These are phyloP conservation scores for Panurus biarmicus DNA, from an alignment of 2,113 vertebrate genomes.

Conservation along the genomic window DNA sequence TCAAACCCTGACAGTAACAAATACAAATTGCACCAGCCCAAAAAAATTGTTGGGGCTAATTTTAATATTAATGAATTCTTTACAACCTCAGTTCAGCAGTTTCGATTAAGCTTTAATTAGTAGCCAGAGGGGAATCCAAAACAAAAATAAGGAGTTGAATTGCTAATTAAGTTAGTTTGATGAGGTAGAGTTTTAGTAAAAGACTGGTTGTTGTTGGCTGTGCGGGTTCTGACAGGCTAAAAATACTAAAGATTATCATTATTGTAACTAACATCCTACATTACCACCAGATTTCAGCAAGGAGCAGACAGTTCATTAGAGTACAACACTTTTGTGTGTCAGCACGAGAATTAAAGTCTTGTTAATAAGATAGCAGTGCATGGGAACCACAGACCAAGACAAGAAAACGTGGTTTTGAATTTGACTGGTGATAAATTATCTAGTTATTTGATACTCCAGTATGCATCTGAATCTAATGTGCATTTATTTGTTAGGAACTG, in stretches of 20 bases:
- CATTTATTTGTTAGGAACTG: conserved; percentile 20
- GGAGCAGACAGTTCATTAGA: conserved; percentile 74
- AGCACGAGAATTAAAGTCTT: conserved; percentile 68
- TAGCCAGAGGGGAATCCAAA: conserved; percentile 99
- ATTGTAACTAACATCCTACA: conserved; percentile 72
- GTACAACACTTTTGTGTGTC: conserved; percentile 68
- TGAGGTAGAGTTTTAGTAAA: conserved; percentile 87
- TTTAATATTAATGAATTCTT: conserved; percentile 99
- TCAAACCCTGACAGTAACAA: conserved; percentile 84
- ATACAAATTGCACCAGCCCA: conserved; percentile 84
- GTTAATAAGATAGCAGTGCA: conserved; percentile 67
- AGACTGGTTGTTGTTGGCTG: conserved; percentile 80
- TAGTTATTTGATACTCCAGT: conserved; percentile 38
- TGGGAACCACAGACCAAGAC: conserved; percentile 47
- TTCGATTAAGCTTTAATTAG: conserved; percentile 99
- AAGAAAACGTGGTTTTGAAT: conserved; percentile 53
- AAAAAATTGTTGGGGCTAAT: conserved; percentile 94
- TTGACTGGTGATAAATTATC: conserved; percentile 67
- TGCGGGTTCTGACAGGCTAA: conserved; percentile 82
- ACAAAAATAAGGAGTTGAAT: conserved; percentile 99
- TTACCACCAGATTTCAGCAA: conserved; percentile 63
- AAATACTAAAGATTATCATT: conserved; percentile 84
- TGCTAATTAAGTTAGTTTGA: conserved; percentile 96
- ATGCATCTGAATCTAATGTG: conserved; percentile 17
- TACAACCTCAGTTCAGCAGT: conserved; percentile 99